Percentiles rank a stretch among this genome's conserved stretches.
Evolutionary conservation across 2,797 vertebrate species (phyloP).

Genomic region (Valencia hispanica): DNA sequence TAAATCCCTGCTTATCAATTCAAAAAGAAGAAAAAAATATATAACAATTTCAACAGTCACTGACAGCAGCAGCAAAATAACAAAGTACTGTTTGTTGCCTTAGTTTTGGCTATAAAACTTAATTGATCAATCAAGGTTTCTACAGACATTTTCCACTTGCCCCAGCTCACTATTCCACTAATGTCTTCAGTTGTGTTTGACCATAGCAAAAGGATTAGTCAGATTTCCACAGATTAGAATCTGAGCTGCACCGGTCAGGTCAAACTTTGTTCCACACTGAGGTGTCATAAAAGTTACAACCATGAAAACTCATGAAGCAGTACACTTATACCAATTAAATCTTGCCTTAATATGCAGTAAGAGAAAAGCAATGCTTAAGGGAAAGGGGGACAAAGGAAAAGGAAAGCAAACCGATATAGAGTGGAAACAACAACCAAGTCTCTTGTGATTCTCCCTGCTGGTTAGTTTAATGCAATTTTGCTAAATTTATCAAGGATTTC

Average conservation of each 20-base stretch:
- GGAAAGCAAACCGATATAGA: constrained; percentile 38
- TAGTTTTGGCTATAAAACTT: background rate
- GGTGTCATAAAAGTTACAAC: background rate
- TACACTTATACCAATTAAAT: constrained; percentile 74
- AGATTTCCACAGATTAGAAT: constrained; percentile 61
- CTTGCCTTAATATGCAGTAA: constrained; percentile 31
- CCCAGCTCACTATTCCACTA: constrained; percentile 10
- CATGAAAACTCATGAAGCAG: constrained; percentile 54
- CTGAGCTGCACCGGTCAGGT: constrained; percentile 11
- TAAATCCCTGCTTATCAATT: no score
- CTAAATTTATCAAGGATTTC: constrained; percentile 57
- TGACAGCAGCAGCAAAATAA: background rate
- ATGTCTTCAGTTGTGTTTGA: constrained; percentile 62
- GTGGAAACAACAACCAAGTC: constrained; percentile 59
- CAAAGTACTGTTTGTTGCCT: background rate
- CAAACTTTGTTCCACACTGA: constrained; percentile 5
- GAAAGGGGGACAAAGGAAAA: constrained; percentile 8
- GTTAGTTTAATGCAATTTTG: constrained; percentile 79
- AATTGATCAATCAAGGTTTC: background rate
- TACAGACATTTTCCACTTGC: background rate
- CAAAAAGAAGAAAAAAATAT: no score
- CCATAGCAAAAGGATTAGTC: constrained; percentile 31
- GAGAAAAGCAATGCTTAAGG: background rate
- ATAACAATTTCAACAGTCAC: background rate
- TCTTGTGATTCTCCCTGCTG: constrained; percentile 70